A percentile compares a stretch with the other conserved stretches of the same genome.
These are phyloP conservation scores for Oncorhynchus mykiss DNA, from an alignment of 2,113 vertebrate genomes.

Conservation along the genomic window DNA sequence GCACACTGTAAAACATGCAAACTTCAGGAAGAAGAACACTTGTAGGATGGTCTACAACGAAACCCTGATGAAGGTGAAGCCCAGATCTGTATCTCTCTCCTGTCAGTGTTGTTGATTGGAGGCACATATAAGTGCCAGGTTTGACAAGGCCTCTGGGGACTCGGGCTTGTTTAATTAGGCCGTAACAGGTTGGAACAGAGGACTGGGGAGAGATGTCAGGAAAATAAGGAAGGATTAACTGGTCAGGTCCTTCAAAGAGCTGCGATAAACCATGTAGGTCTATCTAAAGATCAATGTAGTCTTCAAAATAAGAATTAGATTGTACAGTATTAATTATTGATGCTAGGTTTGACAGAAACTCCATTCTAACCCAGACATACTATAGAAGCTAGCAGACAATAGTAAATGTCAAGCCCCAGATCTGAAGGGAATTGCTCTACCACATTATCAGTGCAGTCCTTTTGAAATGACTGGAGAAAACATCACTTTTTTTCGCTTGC, in stretches of 20 bases:
- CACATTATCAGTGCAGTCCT: constrained; percentile 44
- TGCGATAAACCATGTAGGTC: neutral
- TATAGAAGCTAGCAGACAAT: constrained; percentile 40
- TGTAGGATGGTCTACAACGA: no score
- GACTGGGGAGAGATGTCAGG: neutral
- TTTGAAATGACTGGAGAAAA: constrained; percentile 21
- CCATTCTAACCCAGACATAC: constrained; percentile 12
- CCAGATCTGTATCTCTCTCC: neutral
- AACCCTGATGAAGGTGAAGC: no score
- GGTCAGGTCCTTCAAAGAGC: neutral
- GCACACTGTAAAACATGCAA: no score
- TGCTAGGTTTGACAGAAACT: neutral
- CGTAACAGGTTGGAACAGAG: constrained; percentile 6
- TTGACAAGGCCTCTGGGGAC: neutral
- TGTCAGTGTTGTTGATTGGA: neutral
- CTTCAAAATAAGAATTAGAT: neutral
- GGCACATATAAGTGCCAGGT: neutral
- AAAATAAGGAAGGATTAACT: neutral
- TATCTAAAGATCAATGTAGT: neutral
- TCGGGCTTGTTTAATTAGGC: neutral
- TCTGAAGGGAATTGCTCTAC: constrained; percentile 47
- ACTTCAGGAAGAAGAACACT: no score
- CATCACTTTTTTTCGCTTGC: constrained; percentile 28
- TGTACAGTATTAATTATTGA: neutral
- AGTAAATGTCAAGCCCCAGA: constrained; percentile 8